Evolutionary conservation across 2,113 vertebrate species (phyloP), one percentile per base, ranked within the genome.

Genomic region (Clarias batrachus): DNA sequence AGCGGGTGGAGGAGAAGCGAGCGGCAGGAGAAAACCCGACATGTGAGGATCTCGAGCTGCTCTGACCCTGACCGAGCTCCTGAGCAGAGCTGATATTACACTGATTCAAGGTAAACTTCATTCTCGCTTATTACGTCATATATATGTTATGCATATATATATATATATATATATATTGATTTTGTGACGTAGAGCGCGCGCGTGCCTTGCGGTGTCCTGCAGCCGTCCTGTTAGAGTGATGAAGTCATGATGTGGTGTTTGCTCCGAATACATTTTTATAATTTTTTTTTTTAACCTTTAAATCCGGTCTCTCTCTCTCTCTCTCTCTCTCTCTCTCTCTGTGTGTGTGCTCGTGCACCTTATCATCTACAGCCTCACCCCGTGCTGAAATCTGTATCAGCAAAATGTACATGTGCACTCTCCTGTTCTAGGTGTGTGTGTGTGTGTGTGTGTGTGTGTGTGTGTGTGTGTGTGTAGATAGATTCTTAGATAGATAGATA

Each of bases 41-140:
- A 90, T 89, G 89, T 91, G 87, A 93, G 89, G 91, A 89, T 89
- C 89, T 86, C 74, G 80, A 82, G 65, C 90, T 88, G 82, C 87
- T 88, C 90, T 90, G 90, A 92, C 73, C 89, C 90, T 89, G 25
- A 62, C 83, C 84, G 87, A 90, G 82, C 84, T 91, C 87, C 79
- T 87, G 90, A 17, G 86, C 90, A 89, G 90, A 90, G 90, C 91
- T 90, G 89, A 89, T 87, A 88, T 92, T 92, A 89, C 48, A 48
- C 87, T 90, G 91, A 85, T 60, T 85, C 87, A 87, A 92, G 92
- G 92, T 93, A 93, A 92, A 93, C 89, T 91, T 92, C 89, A 74
- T 37, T 62, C 30, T 4, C 3, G 52, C 27, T 81, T 68, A 80
- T 59, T 59, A 59, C 1, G 30, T 80, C 56, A 60, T 80, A 11